Percentiles rank a stretch among this genome's conserved stretches.
These are phyloP conservation scores for Plusia festucae DNA, from an alignment of 2,888 invertebrate genomes.

Conservation along the genomic window DNA sequence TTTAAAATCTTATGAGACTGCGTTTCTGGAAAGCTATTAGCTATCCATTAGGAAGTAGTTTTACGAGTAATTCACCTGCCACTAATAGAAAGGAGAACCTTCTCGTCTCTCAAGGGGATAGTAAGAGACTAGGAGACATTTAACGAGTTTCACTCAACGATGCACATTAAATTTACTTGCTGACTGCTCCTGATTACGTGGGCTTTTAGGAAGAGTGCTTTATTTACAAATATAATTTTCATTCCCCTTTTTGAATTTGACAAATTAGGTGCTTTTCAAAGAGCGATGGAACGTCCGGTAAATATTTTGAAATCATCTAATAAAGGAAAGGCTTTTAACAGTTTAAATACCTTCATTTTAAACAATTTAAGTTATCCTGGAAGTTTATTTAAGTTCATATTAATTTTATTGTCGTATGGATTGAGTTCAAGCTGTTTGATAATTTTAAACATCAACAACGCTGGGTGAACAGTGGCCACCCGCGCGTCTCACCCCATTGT, in stretches of 20 bases:
- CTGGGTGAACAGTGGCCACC: no score
- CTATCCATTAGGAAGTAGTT: conserved; percentile 9
- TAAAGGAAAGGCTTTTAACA: no score
- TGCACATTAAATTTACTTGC: conserved; percentile 7
- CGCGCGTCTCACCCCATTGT: no score
- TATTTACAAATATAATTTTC: not conserved
- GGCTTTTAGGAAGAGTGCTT: conserved; percentile 5
- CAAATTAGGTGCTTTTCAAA: not conserved
- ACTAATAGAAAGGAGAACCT: conserved; percentile 1
- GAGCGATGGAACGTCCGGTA: no score
- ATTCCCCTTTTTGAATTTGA: not conserved
- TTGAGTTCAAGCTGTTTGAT: no score
- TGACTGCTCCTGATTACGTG: not conserved
- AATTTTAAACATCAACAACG: no score
- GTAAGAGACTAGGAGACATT: not conserved
- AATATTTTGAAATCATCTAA: no score
- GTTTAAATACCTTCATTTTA: no score
- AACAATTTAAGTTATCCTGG: no score
- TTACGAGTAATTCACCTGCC: not conserved
- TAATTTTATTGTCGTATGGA: no score
- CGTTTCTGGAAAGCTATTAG: conserved; percentile 13
- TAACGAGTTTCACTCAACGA: conserved; percentile 2
- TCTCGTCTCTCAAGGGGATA: not conserved
- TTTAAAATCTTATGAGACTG: not conserved
- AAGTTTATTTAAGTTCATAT: no score